Evolutionary conservation across 2,797 vertebrate species (phyloP), one percentile per base, ranked within the genome.

Genomic region (Nyctalus aviator): DNA sequence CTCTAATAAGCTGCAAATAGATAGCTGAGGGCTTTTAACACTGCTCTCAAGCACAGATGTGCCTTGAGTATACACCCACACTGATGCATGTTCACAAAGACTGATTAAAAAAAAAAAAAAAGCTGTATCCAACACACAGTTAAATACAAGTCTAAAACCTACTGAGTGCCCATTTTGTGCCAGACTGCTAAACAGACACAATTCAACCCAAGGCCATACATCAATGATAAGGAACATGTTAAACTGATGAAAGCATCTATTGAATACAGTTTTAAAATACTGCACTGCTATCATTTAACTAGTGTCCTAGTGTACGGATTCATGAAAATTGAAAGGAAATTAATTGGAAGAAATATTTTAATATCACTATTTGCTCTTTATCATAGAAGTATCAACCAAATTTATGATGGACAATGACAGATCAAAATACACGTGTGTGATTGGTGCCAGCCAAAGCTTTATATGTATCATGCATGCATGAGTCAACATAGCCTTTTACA

Each of bases 161-260:
- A 46, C 1, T 78, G 50, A 87, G 48, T 94, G 32, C 30, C 27
- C 44, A 46, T 78, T 90, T 90, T 83, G 55, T 93, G 37, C 7
- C 64, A 96, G 64, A 78, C 41, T 59, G 84, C 84, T 93, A 46
- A 90, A 79, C 37, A 68, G 72, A 83, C 50, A 84, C 57, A 73
- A 32, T 69, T 77, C 2, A 13, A 62, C 7, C 62, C 8, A 30
- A 79, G 50, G 8, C 66, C 21, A 85, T 35, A 48, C 59, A 76
- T 85, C 73, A 78, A 94, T 53, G n/a, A 82, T 30, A 92, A 84
- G 64, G 83, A 32, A 84, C 21, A 53, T 69, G 11, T 73, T 78
- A 87, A 94, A 62, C 5, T 73, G 55, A 72, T 78, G 30, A 66
- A 72, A 90, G 66, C 18, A 73, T 73, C 30, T 37, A 92, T 44